Conservation (phyloP, 1,140 invertebrate genomes). For the Sesamia nonagrioides region DNA sequence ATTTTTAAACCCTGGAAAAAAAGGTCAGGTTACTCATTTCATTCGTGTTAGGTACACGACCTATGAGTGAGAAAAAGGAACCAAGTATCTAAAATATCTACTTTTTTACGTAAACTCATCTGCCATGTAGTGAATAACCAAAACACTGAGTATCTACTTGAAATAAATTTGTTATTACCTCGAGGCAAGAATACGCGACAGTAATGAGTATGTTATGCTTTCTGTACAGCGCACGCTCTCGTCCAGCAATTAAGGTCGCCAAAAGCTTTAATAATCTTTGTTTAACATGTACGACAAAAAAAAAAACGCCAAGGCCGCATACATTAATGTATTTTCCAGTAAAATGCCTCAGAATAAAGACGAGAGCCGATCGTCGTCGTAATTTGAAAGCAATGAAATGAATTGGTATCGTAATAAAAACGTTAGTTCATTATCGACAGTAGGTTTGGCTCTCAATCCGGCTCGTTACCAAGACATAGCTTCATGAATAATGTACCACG, state of each 20-base stretch:
- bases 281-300: conserved; percentile 18
- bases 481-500: conserved; percentile 83
- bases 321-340: conserved; percentile 36
- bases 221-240: conserved; percentile 13
- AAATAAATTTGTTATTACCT: conserved; percentile 18
- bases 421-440: conserved; percentile 80
- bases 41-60: too few species aligned
- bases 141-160: background rate
- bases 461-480: conserved; percentile 78
- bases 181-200: background rate
- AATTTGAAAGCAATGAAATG: conserved; percentile 53
- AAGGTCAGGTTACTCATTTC: too few species aligned
- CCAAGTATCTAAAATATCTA: background rate
- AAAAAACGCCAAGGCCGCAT: conserved; percentile 28
- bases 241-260: conserved; percentile 22
- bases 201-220: conserved; percentile 30
- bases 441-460: conserved; percentile 74
- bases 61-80: background rate
- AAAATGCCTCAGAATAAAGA: conserved; percentile 24
- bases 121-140: conserved; percentile 1
- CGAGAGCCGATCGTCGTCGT: conserved; percentile 31
- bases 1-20: too few species aligned
- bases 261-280: conserved; percentile 34
- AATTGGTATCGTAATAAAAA: conserved; percentile 57
- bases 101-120: background rate